Conservation (phyloP, 2,888 invertebrate genomes). For the Ophioninae sp. region DNA sequence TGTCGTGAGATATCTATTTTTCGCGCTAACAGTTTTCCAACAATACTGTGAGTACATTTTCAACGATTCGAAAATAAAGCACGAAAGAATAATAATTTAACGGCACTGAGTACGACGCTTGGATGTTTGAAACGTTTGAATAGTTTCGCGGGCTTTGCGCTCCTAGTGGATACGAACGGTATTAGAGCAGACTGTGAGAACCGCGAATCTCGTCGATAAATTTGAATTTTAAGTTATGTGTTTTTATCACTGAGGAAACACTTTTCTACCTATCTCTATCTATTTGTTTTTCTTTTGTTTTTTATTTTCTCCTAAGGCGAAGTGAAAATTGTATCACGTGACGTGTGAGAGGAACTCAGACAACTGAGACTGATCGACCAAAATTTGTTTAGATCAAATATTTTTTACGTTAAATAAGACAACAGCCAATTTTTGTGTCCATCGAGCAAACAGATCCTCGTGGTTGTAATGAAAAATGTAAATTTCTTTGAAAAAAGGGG, state of each 20-base stretch:
- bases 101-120: neutral
- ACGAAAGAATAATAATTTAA: neutral
- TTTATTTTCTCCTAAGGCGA: too few relatives aligned
- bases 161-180: conserved; percentile 11
- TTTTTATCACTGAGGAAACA: neutral
- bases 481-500: too few relatives aligned
- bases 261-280: too few relatives aligned
- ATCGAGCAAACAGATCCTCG: too few relatives aligned
- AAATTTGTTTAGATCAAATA: too few relatives aligned
- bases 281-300: neutral
- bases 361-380: too few relatives aligned
- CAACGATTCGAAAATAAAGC: neutral
- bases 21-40: conserved; percentile 68
- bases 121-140: conserved; percentile 25
- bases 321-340: too few relatives aligned
- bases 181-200: conserved; percentile 4
- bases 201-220: neutral
- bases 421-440: too few relatives aligned
- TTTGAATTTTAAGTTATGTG: neutral
- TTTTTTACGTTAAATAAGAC: too few relatives aligned
- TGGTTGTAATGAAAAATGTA: too few relatives aligned
- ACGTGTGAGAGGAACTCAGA: too few relatives aligned
- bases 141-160: conserved; percentile 24
- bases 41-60: conserved; percentile 72
- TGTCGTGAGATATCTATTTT: conserved; percentile 72